Conservation (phyloP, 2,888 invertebrate genomes). For the Lysandra bellargus region DNA sequence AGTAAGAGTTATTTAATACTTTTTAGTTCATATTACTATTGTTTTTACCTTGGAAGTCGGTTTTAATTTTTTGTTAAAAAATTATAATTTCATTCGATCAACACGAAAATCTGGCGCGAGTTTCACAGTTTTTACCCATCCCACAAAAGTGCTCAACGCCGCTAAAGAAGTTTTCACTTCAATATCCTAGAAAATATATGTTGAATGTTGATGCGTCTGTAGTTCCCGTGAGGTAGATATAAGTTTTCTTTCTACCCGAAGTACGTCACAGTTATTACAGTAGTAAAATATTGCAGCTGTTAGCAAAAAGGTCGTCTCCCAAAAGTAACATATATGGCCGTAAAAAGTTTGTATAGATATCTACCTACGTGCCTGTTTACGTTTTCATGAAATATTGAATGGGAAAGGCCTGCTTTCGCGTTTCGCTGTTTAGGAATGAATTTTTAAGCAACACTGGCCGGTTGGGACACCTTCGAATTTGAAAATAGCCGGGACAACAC, state of each 20-base stretch:
- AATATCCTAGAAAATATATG: no score
- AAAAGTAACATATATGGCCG: background rate
- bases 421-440: slow-evolving; percentile 1
- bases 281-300: background rate
- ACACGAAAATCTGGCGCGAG: no score
- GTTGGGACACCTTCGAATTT: background rate
- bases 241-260: background rate
- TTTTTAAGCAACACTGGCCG: background rate
- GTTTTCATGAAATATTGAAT: slow-evolving; percentile 3
- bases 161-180: no score
- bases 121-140: no score
- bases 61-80: no score
- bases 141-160: no score
- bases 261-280: background rate
- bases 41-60: no score
- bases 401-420: background rate
- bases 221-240: background rate
- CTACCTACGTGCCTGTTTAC: background rate
- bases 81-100: no score
- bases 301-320: background rate
- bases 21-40: no score
- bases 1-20: no score
- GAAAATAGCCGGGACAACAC: background rate
- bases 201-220: no score
- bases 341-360: background rate